phyloP scores from a whole-genome alignment of 2,797 vertebrate genomes.

The Dendrocincla tyrannina region DNA sequence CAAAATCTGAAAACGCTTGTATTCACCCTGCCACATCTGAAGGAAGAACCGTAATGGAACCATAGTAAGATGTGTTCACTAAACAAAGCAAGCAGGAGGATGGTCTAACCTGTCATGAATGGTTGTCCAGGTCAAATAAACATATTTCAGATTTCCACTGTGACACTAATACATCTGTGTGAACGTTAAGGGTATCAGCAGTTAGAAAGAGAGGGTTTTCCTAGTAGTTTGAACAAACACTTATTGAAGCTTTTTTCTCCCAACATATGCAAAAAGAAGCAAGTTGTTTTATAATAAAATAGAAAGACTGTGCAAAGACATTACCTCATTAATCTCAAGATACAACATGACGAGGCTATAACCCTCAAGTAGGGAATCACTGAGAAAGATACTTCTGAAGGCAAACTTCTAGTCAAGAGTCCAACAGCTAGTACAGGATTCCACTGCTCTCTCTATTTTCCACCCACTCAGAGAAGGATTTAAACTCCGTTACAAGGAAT shows the following conservation, averaged over 20 bases:
- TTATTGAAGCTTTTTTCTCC: fast-evolving
- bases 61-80: background rate
- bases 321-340: background rate
- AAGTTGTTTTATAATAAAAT: background rate
- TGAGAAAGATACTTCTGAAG: background rate
- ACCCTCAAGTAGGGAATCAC: background rate
- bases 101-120: background rate
- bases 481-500: background rate
- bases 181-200: background rate
- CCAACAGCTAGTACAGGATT: background rate
- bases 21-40: background rate
- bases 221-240: background rate
- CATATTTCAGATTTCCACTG: background rate
- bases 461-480: background rate
- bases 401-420: background rate
- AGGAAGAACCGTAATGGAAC: background rate
- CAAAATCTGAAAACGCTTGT: background rate
- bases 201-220: background rate
- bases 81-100: background rate
- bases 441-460: background rate
- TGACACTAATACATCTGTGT: background rate
- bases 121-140: background rate
- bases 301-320: background rate
- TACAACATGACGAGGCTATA: background rate
- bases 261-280: background rate